A percentile compares a stretch with the other conserved stretches of the same genome.
phyloP scores from a whole-genome alignment of 2,797 vertebrate genomes.

The Carapus acus region DNA sequence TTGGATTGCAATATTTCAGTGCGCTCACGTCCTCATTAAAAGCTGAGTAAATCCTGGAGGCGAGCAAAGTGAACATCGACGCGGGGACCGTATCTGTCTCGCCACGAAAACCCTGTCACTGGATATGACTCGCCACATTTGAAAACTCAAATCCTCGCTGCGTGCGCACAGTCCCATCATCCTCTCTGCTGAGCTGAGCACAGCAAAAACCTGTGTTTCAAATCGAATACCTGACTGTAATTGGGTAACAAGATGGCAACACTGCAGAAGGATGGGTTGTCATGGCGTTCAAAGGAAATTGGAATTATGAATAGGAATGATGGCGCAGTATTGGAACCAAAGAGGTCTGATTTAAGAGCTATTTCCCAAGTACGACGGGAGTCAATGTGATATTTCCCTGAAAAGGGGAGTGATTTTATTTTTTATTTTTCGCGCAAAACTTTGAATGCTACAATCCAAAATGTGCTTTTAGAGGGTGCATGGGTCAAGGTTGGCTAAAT shows the following conservation, averaged over 20 bases:
- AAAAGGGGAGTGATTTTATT: too few species aligned
- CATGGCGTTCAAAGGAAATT: too few species aligned
- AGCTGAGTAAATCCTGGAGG: conserved; percentile 43
- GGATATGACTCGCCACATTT: conserved; percentile 44
- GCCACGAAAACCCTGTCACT: conserved; percentile 28
- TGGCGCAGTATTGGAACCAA: too few species aligned
- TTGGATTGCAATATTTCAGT: conserved; percentile 53
- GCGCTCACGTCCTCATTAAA: conserved; percentile 23
- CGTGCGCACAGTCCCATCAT: conserved; percentile 54
- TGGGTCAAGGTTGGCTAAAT: conserved; percentile 47
- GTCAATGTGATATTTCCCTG: too few species aligned
- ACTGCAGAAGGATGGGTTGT: too few species aligned
- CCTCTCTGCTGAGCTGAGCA: conserved; percentile 58
- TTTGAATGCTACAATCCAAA: conserved; percentile 16
- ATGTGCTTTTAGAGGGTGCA: conserved; percentile 60
- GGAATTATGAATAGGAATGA: too few species aligned
- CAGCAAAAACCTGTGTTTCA: conserved; percentile 63
- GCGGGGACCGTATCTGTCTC: conserved; percentile 30
- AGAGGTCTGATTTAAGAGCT: too few species aligned
- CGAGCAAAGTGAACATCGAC: conserved; percentile 32
- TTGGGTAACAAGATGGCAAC: too few species aligned
- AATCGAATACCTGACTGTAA: too few species aligned
- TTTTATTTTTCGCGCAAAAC: too few species aligned
- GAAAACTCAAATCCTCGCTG: conserved; percentile 29
- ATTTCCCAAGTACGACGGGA: too few species aligned